Conservation (phyloP, 1,140 invertebrate genomes). For the Neodiprion lecontei region DNA sequence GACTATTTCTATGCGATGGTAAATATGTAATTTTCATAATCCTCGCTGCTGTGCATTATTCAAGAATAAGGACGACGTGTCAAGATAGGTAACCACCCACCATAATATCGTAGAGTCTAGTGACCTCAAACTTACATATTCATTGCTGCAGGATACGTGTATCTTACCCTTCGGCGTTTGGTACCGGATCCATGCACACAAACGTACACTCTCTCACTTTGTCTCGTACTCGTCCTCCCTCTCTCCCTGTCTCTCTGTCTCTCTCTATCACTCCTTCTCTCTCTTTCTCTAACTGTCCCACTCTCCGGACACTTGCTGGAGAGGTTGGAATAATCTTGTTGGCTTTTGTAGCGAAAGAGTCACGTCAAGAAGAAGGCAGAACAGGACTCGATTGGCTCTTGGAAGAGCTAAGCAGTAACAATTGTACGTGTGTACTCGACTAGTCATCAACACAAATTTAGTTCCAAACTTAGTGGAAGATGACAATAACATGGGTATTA, state of each 20-base stretch:
- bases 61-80: not conserved
- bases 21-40: no score
- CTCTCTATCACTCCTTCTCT: not conserved
- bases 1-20: no score
- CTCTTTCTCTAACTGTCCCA: not conserved
- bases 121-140: no score
- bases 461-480: no score
- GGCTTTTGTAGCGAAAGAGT: not conserved
- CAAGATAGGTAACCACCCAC: no score
- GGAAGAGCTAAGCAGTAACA: not conserved
- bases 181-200: not conserved
- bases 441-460: no score
- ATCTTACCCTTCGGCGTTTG: not conserved
- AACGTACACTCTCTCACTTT: not conserved
- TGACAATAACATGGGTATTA: no score
- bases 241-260: not conserved
- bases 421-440: no score
- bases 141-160: no score
- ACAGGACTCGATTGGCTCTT: not conserved
- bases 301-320: not conserved
- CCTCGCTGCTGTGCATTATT: not conserved
- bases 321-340: not conserved
- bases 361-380: not conserved
- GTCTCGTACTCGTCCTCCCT: not conserved
- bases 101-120: no score